A percentile compares a stretch with the other conserved stretches of the same genome.
These are phyloP conservation scores for Agrenia bidenticulata DNA, from an alignment of 2,888 invertebrate genomes.

Conservation along the genomic window DNA sequence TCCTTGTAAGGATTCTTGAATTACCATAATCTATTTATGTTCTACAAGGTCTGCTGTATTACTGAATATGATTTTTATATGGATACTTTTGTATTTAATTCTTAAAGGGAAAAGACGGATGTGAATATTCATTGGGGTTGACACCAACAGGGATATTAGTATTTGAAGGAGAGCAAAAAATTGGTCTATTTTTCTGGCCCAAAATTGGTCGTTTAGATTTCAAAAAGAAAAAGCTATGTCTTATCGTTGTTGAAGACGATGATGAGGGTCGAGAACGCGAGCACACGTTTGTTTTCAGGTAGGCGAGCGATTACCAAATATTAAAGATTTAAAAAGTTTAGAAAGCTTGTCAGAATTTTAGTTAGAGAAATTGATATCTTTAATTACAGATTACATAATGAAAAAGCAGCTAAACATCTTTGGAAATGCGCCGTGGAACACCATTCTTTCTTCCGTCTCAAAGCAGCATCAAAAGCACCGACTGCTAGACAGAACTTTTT, in stretches of 20 bases:
- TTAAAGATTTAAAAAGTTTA: too few relatives aligned
- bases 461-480: constrained; percentile 83
- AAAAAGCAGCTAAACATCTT: constrained; percentile 97
- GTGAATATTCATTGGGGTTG: constrained; percentile 92
- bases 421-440: constrained; percentile 99
- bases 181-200: constrained; percentile 99
- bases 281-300: constrained; percentile 96
- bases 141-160: constrained; percentile 98
- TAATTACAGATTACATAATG: constrained; percentile 72
- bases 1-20: constrained; percentile 63
- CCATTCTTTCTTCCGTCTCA: constrained; percentile 96
- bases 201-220: constrained; percentile 98
- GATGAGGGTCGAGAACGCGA: constrained; percentile 95
- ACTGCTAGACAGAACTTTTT: constrained; percentile 93
- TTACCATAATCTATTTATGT: not conserved
- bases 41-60: not conserved
- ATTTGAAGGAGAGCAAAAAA: constrained; percentile 94
- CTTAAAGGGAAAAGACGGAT: constrained; percentile 95
- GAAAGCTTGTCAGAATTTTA: not conserved
- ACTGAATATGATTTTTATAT: not conserved
- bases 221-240: constrained; percentile 93
- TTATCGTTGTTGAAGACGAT: constrained; percentile 98
- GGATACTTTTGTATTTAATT: constrained; percentile 52
- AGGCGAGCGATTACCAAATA: constrained; percentile 31
- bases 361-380: not conserved